phyloP scores from a whole-genome alignment of 2,113 vertebrate species.

The Potamarius usumacintae region DNA sequence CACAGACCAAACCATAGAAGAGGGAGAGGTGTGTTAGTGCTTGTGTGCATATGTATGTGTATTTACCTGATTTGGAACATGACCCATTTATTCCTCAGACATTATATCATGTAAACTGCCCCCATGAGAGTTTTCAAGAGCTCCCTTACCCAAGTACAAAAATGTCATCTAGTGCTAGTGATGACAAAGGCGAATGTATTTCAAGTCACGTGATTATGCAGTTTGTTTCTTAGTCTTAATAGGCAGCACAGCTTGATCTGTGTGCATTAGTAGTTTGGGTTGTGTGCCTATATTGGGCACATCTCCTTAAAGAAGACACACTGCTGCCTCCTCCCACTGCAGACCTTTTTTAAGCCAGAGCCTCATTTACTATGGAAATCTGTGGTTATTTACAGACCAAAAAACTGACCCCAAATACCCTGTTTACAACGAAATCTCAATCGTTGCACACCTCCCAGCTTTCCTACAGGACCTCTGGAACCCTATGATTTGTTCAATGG shows the following conservation, averaged over 20 bases:
- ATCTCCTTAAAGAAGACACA: conserved; percentile 23
- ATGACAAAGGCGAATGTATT: neutral
- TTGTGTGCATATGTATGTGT: conserved; percentile 25
- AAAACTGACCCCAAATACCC: conserved; percentile 29
- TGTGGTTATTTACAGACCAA: conserved; percentile 50
- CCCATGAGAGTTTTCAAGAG: conserved; percentile 16
- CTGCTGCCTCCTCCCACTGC: conserved; percentile 23
- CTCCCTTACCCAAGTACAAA: neutral
- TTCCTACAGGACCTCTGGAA: conserved; percentile 76
- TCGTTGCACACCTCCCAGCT: conserved; percentile 78
- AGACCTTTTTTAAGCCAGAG: conserved; percentile 16
- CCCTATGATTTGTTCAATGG: conserved; percentile 66
- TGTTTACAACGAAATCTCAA: neutral
- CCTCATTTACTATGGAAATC: conserved; percentile 53
- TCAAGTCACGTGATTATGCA: neutral
- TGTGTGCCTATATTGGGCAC: conserved; percentile 25
- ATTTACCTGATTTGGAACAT: conserved; percentile 39
- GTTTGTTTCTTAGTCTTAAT: neutral
- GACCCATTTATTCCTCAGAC: conserved; percentile 40
- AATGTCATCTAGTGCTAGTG: conserved; percentile 24
- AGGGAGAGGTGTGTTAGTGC: conserved; percentile 40
- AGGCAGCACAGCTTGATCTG: conserved; percentile 17
- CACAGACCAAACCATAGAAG: conserved; percentile 30
- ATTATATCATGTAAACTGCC: conserved; percentile 33
- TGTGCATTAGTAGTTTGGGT: neutral